A percentile compares a stretch with the other conserved stretches of the same genome.
Conservation (phyloP, 2,797 vertebrate genomes). For the Gobionotothen gibberifrons region DNA sequence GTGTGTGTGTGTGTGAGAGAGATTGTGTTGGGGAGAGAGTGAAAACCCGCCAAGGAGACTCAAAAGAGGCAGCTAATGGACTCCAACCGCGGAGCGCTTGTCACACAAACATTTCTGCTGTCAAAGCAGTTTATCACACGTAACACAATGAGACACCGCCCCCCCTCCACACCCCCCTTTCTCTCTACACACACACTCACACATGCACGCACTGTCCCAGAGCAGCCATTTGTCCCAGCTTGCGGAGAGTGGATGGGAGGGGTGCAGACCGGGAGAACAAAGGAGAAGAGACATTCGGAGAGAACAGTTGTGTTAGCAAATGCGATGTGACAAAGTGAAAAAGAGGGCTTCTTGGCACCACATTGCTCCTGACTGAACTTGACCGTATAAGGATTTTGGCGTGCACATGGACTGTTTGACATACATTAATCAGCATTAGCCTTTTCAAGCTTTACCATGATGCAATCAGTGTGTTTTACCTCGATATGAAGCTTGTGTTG, state of each 20-base stretch:
- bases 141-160: conserved; percentile 67
- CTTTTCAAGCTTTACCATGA: neutral
- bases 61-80: conserved; percentile 82
- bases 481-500: conserved; percentile 72
- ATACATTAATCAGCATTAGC: conserved; percentile 20
- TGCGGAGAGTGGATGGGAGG: conserved; percentile 61
- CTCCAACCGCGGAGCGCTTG: conserved; percentile 78
- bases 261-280: conserved; percentile 64
- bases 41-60: conserved; percentile 80
- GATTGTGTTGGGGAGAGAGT: conserved; percentile 25
- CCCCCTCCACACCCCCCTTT: neutral
- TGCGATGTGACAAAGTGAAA: conserved; percentile 89
- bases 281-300: conserved; percentile 71
- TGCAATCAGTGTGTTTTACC: neutral
- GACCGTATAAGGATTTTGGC: conserved; percentile 26
- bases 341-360: conserved; percentile 82
- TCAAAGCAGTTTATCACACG: conserved; percentile 83
- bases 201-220: conserved; percentile 59
- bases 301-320: conserved; percentile 91
- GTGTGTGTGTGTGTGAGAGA: conserved; percentile 28
- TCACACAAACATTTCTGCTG: conserved; percentile 88
- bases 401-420: conserved; percentile 2
- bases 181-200: conserved; percentile 11
- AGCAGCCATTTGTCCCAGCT: conserved; percentile 85
- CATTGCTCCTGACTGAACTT: conserved; percentile 74